Evolutionary conservation across 2,888 invertebrate species (phyloP).

Genomic region (Trichacis sp.): DNA sequence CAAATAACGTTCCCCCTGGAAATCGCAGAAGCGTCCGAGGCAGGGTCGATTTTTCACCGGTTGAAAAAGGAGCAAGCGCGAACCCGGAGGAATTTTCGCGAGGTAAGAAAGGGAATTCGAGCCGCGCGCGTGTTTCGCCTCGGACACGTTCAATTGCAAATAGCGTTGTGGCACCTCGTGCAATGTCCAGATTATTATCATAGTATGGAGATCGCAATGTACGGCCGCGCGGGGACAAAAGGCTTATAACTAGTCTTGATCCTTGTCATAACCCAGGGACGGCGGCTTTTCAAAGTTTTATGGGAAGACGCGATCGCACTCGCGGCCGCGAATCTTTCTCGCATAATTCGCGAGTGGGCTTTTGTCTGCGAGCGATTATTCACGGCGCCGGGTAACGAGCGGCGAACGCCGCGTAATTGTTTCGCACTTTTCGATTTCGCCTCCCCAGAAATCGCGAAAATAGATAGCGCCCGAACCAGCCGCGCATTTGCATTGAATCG

Average conservation of each 20-base stretch:
- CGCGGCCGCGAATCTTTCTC: slow-evolving; percentile 13
- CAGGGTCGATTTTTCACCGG: too few species aligned
- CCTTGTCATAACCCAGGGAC: slow-evolving; percentile 41
- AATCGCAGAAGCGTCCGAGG: too few species aligned
- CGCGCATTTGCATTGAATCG: neutral
- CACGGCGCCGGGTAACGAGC: slow-evolving; percentile 17
- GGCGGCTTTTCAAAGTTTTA: slow-evolving; percentile 36
- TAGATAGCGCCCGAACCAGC: too few species aligned
- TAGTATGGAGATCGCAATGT: slow-evolving; percentile 28
- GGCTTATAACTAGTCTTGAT: slow-evolving; percentile 33
- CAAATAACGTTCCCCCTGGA: too few species aligned
- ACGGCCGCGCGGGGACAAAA: slow-evolving; percentile 26
- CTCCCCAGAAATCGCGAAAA: too few species aligned
- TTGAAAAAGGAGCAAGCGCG: too few species aligned
- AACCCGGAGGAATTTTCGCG: slow-evolving; percentile 10
- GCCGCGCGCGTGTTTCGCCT: neutral
- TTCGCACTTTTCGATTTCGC: too few species aligned
- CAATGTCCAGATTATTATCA: slow-evolving; percentile 38
- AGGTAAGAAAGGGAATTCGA: slow-evolving; percentile 28
- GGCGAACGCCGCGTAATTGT: too few species aligned
- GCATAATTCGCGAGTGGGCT: slow-evolving; percentile 27
- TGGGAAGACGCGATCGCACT: slow-evolving; percentile 21
- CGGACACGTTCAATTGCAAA: slow-evolving; percentile 10
- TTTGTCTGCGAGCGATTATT: slow-evolving; percentile 30
- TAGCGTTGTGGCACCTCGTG: slow-evolving; percentile 29